Evolutionary conservation across 2,797 vertebrate genomes (phyloP).

Genomic region (Sebastes hubbsi): DNA sequence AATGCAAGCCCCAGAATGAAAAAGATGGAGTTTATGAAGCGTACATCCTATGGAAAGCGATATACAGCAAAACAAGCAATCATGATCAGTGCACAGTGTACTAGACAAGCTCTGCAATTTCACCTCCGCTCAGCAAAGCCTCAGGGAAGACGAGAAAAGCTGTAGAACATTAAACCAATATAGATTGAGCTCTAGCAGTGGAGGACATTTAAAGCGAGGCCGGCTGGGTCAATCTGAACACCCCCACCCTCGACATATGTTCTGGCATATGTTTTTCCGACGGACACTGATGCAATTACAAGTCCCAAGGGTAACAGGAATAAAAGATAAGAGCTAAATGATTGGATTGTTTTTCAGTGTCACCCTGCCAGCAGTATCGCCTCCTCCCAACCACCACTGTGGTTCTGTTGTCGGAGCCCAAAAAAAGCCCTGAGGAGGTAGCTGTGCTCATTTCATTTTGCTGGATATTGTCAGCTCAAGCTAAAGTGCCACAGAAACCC

Average conservation of each 20-base stretch:
- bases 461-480: conserved; percentile 20
- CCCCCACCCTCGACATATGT: conserved; percentile 52
- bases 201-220: conserved; percentile 38
- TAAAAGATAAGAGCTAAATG: conserved; percentile 56
- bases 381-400: conserved; percentile 8
- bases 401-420: conserved; percentile 8
- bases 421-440: conserved; percentile 20
- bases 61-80: conserved; percentile 27
- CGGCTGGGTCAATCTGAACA: conserved; percentile 14
- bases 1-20: conserved; percentile 22
- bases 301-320: conserved; percentile 31
- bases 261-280: conserved; percentile 60
- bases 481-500: conserved; percentile 29
- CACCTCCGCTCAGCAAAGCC: conserved; percentile 18
- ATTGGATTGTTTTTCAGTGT: conserved; percentile 59
- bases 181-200: conserved; percentile 23
- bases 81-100: conserved; percentile 4
- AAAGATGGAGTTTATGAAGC: conserved; percentile 37
- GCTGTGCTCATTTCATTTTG: conserved; percentile 32
- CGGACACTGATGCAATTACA: conserved; percentile 55
- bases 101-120: conserved; percentile 22
- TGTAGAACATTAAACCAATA: conserved; percentile 51
- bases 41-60: conserved; percentile 32
- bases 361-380: conserved; percentile 14
- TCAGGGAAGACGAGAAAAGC: conserved; percentile 36